phyloP scores from a whole-genome alignment of 2,888 invertebrate genomes.

The Acrobasis suavella region DNA sequence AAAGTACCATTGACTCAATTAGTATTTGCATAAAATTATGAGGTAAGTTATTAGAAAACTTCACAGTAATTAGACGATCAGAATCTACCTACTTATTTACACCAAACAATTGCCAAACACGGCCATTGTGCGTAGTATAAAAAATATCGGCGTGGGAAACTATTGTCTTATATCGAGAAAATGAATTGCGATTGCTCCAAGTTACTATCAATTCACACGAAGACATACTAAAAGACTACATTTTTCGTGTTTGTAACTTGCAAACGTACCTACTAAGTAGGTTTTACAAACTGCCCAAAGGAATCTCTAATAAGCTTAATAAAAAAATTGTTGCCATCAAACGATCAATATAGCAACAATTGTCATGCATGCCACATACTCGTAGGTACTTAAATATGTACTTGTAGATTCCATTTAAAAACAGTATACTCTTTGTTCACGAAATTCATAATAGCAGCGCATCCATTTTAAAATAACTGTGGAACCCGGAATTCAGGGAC shows the following conservation, averaged over 20 bases:
- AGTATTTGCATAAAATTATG: conserved; percentile 2
- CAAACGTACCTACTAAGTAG: too few relatives aligned
- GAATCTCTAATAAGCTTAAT: too few relatives aligned
- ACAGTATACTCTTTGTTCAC: not conserved
- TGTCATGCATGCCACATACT: too few relatives aligned
- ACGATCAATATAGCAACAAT: too few relatives aligned
- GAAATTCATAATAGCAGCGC: not conserved
- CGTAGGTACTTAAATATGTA: too few relatives aligned
- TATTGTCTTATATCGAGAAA: conserved; percentile 53
- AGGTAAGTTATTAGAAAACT: conserved; percentile 18
- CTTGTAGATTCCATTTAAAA: not conserved
- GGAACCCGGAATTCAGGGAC: conserved; percentile 7
- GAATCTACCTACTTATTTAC: conserved; percentile 44
- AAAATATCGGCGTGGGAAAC: conserved; percentile 59
- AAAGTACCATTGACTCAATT: too few relatives aligned
- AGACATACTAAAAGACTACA: not conserved
- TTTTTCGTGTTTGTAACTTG: not conserved
- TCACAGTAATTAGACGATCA: conserved; percentile 46
- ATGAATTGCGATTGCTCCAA: conserved; percentile 43
- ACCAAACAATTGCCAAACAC: conserved; percentile 63
- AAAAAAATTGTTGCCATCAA: too few relatives aligned
- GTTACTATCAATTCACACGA: conserved; percentile 35
- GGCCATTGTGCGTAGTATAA: conserved; percentile 57
- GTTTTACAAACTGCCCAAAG: too few relatives aligned
- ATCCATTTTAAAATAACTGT: not conserved